Base-by-base conservation (phyloP, 2,113 vertebrate genomes). In the Lophius piscatorius region DNA sequence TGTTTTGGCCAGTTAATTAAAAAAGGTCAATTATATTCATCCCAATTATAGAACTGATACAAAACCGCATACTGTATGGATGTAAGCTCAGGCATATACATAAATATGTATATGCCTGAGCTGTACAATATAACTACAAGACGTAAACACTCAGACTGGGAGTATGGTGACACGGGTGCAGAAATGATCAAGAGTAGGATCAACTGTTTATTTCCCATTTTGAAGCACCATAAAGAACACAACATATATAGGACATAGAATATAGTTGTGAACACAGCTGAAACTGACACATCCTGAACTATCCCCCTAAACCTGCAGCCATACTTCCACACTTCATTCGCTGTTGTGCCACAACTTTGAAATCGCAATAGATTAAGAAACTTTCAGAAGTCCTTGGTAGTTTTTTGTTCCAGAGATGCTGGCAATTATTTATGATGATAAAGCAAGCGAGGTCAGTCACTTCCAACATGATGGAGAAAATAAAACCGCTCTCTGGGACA, bases 141-240 rank as follows among this genome's bases (percentile, higher is more conserved):
- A 71, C 52, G 81, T 88, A 86, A 89, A 91, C 83, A 85, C 87
- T 88, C 74, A 88, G 75, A 65, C 70, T 50, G 56, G 82, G 72
- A 79, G 62, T 48, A 81, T 56, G 80, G 74, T 64, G 56, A 83
- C 59, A 64, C 47, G 57, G 70, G 71, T 54, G 77, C 57, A 78
- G 75, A 80, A 61, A 81, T 62, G 60, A 84, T 58, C 39, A 50
- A 46, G 9, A 54, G 22, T 60, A 54, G 50, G 63, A 65, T 71
- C 70, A 70, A 75, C 69, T 48, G 63, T 70, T 85, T 71, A 81
- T 83, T 81, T 77, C 70, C 72, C 72, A 79, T 76, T 77, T 66
- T 72, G 70, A 85, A 90, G 81, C 79, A 81, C 76, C 63, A 57
- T 78, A 79, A 74, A 80, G 74, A 79, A 79, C 74, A 87, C 79